Percentiles rank a stretch among this genome's conserved stretches.
Evolutionary conservation across 2,888 invertebrate species (phyloP).

Genomic region (Pyralis farinalis): DNA sequence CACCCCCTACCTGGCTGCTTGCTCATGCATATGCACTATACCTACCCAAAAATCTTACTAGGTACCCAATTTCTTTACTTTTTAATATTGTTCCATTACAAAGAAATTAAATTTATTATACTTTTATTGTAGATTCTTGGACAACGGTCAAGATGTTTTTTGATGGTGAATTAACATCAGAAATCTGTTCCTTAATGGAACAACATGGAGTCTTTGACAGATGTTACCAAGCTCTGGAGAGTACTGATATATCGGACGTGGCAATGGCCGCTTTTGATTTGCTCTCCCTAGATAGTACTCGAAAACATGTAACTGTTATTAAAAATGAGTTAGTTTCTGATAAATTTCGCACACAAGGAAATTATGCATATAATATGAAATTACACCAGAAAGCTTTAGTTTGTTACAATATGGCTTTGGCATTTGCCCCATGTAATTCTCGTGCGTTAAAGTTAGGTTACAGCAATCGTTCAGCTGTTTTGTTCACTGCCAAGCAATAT

Average conservation of each 20-base stretch:
- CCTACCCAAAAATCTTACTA: no score
- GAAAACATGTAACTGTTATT: background rate
- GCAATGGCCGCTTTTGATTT: background rate
- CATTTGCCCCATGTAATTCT: slow-evolving; percentile 20
- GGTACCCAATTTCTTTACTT: no score
- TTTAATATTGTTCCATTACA: no score
- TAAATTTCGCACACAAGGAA: slow-evolving; percentile 7
- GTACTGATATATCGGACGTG: background rate
- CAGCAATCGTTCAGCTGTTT: slow-evolving; percentile 21
- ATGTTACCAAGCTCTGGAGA: no score
- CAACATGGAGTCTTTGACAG: no score
- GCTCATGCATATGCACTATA: no score
- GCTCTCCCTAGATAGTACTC: background rate
- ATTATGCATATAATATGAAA: slow-evolving; percentile 7
- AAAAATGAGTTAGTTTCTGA: background rate
- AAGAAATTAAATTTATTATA: no score
- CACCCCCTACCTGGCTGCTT: no score
- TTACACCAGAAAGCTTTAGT: slow-evolving; percentile 13
- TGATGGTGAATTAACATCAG: no score
- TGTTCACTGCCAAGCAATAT: slow-evolving; percentile 11
- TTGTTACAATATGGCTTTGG: slow-evolving; percentile 20
- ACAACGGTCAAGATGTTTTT: no score
- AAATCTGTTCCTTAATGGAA: no score
- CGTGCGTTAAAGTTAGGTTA: slow-evolving; percentile 18
- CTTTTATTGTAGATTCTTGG: no score